Conservation (phyloP, 2,888 invertebrate species). For the Parasteatoda lunata region DNA sequence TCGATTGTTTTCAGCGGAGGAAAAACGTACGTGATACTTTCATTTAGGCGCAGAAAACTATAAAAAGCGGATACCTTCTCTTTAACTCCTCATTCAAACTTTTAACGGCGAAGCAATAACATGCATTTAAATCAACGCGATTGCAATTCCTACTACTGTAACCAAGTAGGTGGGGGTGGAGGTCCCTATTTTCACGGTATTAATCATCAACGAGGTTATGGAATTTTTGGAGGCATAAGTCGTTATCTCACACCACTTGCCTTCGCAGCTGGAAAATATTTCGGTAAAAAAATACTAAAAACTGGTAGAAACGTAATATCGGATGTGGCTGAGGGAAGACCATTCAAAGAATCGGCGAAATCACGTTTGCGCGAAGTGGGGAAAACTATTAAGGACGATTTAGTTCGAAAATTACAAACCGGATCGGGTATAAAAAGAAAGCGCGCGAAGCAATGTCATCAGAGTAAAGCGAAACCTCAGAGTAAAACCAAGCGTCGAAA, state of each 20-base stretch:
- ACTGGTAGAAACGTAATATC: constrained; percentile 14
- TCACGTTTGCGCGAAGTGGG: constrained; percentile 4
- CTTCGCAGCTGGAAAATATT: constrained; percentile 4
- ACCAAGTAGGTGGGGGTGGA: constrained; percentile 12
- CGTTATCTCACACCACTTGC: constrained; percentile 16
- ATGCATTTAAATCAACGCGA: constrained; percentile 18
- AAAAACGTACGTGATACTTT: constrained; percentile 33
- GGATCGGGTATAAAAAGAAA: constrained; percentile 28
- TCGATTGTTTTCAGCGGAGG: constrained; percentile 19
- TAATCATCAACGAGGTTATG: constrained; percentile 27
- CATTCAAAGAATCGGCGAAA: constrained; percentile 23
- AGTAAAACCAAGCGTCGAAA: too few relatives aligned
- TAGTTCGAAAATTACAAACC: constrained; percentile 20
- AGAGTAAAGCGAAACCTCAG: constrained; percentile 11
- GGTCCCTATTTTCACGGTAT: constrained; percentile 7
- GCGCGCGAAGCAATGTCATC: background rate
- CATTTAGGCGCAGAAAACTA: constrained; percentile 25
- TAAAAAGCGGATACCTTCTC: background rate
- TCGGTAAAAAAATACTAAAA: constrained; percentile 18
- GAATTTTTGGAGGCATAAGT: constrained; percentile 12
- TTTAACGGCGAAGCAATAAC: background rate
- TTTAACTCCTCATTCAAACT: background rate
- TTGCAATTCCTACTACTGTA: constrained; percentile 22
- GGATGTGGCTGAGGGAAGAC: constrained; percentile 11
- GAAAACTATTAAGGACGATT: constrained; percentile 24